These are phyloP conservation scores for Cyphomyrus plagiostoma DNA, from an alignment of 2,113 vertebrate genomes.

Conservation along the genomic window DNA sequence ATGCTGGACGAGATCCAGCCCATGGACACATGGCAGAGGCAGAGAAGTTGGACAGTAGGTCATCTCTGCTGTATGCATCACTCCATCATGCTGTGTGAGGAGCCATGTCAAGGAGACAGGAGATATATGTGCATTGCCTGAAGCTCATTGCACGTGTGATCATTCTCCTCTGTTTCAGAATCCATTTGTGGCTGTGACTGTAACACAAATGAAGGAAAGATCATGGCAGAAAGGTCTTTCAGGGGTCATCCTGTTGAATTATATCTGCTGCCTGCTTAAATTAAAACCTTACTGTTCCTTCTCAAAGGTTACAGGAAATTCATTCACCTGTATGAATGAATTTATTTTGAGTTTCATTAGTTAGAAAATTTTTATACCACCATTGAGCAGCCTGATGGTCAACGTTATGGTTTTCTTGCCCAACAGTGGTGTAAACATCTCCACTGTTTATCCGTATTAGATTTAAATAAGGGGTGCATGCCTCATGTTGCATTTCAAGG, in stretches of 20 bases:
- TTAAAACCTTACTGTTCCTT: not conserved
- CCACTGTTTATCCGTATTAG: slow-evolving; percentile 26
- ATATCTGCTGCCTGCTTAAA: not conserved
- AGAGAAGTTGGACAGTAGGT: not conserved
- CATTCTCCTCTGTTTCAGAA: not conserved
- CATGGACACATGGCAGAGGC: not conserved
- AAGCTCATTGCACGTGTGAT: not conserved
- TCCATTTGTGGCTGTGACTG: not conserved
- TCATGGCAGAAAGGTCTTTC: not conserved
- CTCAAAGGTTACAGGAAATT: not conserved
- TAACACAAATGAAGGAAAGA: not conserved
- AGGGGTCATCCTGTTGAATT: not conserved
- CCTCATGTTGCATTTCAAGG: slow-evolving; percentile 29
- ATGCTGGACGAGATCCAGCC: not conserved
- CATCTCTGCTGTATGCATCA: not conserved
- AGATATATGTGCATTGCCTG: not conserved
- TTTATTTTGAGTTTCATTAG: not conserved
- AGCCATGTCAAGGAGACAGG: not conserved
- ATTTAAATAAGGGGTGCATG: slow-evolving; percentile 36
- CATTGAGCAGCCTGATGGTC: not conserved
- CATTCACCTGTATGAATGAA: not conserved
- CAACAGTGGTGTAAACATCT: slow-evolving; percentile 6
- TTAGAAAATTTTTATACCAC: not conserved
- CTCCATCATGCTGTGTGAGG: not conserved
- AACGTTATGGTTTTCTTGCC: not conserved